Conservation (phyloP, 2,888 invertebrate species). For the Sussaba pulchella region DNA sequence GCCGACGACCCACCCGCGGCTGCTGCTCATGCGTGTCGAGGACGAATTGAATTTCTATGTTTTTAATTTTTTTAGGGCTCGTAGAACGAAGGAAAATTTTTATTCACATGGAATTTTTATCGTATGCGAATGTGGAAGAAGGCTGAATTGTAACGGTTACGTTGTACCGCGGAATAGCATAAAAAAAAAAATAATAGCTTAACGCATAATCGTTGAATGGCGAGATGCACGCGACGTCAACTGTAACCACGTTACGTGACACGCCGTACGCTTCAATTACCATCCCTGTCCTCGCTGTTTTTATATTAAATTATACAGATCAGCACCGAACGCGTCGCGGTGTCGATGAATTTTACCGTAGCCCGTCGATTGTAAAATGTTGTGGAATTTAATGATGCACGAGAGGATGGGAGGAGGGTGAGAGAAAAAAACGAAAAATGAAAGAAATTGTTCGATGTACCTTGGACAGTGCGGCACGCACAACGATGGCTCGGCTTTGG, state of each 20-base stretch:
- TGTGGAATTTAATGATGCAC: neutral
- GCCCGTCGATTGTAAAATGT: neutral
- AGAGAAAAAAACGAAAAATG: slow-evolving; percentile 8
- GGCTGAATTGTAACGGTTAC: no score
- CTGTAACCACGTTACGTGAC: no score
- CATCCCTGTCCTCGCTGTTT: slow-evolving; percentile 15
- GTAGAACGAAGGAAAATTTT: neutral
- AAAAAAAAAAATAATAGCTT: no score
- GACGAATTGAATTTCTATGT: no score
- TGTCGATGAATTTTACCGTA: neutral
- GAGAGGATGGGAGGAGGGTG: neutral
- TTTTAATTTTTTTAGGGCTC: neutral
- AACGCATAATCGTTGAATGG: slow-evolving; percentile 51
- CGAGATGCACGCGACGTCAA: slow-evolving; percentile 50
- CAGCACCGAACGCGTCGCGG: slow-evolving; percentile 25
- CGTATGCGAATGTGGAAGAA: no score
- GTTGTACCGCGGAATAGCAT: no score
- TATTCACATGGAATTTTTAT: neutral
- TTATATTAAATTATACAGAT: slow-evolving; percentile 53
- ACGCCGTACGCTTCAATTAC: slow-evolving; percentile 30
- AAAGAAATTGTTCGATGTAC: slow-evolving; percentile 39
- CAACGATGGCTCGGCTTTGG: slow-evolving; percentile 86
- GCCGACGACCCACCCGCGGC: neutral
- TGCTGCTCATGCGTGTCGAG: slow-evolving; percentile 7
- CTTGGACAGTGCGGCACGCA: slow-evolving; percentile 86